Evolutionary conservation across 2,888 invertebrate genomes (phyloP), one percentile per base, ranked within the genome.

Genomic region (Synanthedon formicaeformis): DNA sequence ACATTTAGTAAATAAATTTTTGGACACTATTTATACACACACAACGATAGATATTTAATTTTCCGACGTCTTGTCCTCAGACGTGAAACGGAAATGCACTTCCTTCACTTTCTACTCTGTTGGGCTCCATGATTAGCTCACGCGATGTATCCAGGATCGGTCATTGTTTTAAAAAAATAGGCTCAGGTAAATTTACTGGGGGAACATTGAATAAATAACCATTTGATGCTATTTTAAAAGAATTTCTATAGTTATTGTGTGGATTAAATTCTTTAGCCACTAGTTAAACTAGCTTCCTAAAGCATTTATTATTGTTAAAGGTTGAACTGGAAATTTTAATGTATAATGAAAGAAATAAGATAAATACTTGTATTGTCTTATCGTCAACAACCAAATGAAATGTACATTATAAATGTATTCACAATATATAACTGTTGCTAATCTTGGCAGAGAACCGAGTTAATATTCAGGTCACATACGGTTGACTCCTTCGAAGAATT

Each of bases 11-110:
- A 41, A 41, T 34, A 6, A 13, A 45, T 45, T 45, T 41, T 45
- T 45, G 45, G 13, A 45, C 5, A 45, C 13, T 45, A 45, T 45
- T 45, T 14, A 45, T 45, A 14, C 14, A 10, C 6, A 12, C 13
- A 45, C 13, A 14, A 14, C 13, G 45, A 45, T 12, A 10, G 34
- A 10, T 34, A 45, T 45, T 14, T 16, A 18, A 6, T 49, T 49
- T 49, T 60, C 60, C 57, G 62, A 62, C 62, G 62, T 67, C 65
- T 60, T 58, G 56, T 62, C 64, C 57, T 56, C 58, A 34, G 34
- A 34, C 60, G 62, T 66, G 64, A 65, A 68, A 73, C 77, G 81
- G 80, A 83, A 81, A 72, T 74, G 60, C 73, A 75, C 72, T 79
- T 75, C 76, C 74, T 80, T 69, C 64, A 71, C 66, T 77, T 78